Percentiles rank a stretch among this genome's conserved stretches.
Evolutionary conservation across 2,797 vertebrate genomes (phyloP).

Genomic region (Peromyscus eremicus): DNA sequence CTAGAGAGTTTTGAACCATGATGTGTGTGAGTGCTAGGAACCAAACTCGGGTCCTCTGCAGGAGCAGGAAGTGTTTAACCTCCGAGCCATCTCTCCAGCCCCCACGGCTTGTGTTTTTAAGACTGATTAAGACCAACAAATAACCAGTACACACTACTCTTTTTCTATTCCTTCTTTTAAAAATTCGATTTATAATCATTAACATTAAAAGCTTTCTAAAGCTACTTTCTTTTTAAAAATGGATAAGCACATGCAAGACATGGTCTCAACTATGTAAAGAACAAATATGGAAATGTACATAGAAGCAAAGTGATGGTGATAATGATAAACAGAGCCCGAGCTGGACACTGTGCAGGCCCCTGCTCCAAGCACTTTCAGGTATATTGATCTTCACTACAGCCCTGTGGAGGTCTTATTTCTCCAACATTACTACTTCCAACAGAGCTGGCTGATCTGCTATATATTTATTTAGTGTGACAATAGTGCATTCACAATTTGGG

Average conservation of each 20-base stretch:
- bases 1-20: background rate
- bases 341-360: background rate
- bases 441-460: constrained; percentile 56
- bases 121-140: constrained; percentile 30
- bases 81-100: background rate
- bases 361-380: background rate
- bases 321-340: background rate
- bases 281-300: constrained; percentile 24
- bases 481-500: constrained; percentile 35
- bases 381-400: constrained; percentile 20
- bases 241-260: background rate
- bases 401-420: background rate
- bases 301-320: background rate
- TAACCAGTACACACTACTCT: background rate
- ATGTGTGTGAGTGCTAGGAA: background rate
- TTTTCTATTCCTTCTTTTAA: constrained; percentile 9
- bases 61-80: background rate
- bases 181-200: background rate
- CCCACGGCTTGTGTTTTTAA: background rate
- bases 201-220: constrained; percentile 49
- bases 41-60: background rate
- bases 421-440: constrained; percentile 17
- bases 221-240: constrained; percentile 7
- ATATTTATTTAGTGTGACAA: constrained; percentile 33
- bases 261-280: constrained; percentile 20